Percentiles rank a stretch among this genome's conserved stretches.
Evolutionary conservation across 2,797 vertebrate species (phyloP).

Genomic region (Acanthiza pusilla): DNA sequence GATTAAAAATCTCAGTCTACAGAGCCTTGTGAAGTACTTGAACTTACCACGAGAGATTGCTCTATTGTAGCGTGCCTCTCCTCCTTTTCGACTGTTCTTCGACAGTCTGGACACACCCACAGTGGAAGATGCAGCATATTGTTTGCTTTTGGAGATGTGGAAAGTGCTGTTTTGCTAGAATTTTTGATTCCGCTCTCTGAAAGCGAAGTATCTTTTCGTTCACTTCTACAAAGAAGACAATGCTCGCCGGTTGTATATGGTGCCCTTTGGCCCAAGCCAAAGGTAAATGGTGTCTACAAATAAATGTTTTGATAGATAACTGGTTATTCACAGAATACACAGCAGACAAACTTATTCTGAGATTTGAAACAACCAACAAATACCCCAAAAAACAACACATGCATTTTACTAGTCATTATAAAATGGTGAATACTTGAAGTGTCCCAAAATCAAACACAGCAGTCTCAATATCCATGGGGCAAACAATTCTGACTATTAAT

Average conservation of each 20-base stretch:
- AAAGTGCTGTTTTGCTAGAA: slow-evolving; percentile 82
- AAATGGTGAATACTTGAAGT: background rate
- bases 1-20: accelerated
- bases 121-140: slow-evolving; percentile 91
- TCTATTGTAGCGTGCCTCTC: slow-evolving; percentile 85
- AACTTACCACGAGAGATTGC: slow-evolving; percentile 86
- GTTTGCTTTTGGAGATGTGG: slow-evolving; percentile 80
- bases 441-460: background rate
- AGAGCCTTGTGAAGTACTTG: background rate
- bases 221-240: slow-evolving; percentile 93
- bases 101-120: slow-evolving; percentile 96
- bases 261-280: slow-evolving; percentile 92
- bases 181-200: slow-evolving; percentile 82
- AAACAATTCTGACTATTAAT: background rate
- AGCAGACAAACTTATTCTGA: background rate
- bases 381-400: background rate
- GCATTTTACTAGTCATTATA: background rate
- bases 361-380: background rate
- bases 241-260: slow-evolving; percentile 92
- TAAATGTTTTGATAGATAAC: background rate
- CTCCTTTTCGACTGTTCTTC: slow-evolving; percentile 92
- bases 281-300: slow-evolving; percentile 91
- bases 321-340: background rate
- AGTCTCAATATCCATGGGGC: background rate
- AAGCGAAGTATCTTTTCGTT: slow-evolving; percentile 86